Conservation (phyloP, 2,797 vertebrate species). For the Pangasius macronema region DNA sequence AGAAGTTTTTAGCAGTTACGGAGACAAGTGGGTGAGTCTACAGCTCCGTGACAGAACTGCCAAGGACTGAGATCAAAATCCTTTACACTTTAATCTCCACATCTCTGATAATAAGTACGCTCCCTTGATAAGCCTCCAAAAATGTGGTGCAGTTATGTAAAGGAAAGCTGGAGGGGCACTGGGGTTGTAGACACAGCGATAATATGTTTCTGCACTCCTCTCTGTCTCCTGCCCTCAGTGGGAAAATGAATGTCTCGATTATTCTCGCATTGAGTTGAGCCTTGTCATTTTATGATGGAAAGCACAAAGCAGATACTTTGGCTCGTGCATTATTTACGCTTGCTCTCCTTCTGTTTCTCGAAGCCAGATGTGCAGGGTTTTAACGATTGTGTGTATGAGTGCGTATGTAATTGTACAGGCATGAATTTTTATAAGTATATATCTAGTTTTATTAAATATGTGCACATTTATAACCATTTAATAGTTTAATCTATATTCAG, state of each 20-base stretch:
- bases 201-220: slow-evolving; percentile 2
- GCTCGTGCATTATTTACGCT: slow-evolving; percentile 43
- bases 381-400: slow-evolving; percentile 7
- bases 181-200: slow-evolving; percentile 6
- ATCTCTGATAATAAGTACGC: slow-evolving; percentile 28
- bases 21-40: slow-evolving; percentile 37
- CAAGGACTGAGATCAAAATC: slow-evolving; percentile 44
- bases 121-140: slow-evolving; percentile 37
- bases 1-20: background rate
- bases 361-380: slow-evolving; percentile 38
- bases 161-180: background rate
- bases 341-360: slow-evolving; percentile 21
- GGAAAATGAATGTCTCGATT: slow-evolving; percentile 54
- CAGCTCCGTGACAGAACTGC: slow-evolving; percentile 43
- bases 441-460: background rate
- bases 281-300: slow-evolving; percentile 59
- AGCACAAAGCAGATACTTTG: slow-evolving; percentile 55
- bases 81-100: slow-evolving; percentile 40
- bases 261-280: slow-evolving; percentile 42
- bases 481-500: background rate
- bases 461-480: background rate
- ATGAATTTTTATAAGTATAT: background rate
- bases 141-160: slow-evolving; percentile 19
- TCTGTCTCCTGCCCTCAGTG: slow-evolving; percentile 6
- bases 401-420: background rate